These are phyloP conservation scores for Vidua macroura DNA, from an alignment of 2,113 vertebrate genomes.

Conservation along the genomic window DNA sequence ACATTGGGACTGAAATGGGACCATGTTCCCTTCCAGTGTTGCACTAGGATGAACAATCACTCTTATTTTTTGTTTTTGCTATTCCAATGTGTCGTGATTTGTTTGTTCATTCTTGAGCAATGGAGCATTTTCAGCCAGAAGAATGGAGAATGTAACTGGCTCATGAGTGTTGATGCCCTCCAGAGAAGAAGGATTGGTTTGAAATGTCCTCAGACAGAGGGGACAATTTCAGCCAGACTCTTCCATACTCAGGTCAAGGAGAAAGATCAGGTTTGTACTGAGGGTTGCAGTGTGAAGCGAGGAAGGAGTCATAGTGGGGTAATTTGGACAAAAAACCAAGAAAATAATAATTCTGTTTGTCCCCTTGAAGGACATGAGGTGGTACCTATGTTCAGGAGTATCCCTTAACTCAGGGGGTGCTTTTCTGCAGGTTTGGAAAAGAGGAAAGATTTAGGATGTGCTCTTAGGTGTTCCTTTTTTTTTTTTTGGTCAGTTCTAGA, in stretches of 20 bases:
- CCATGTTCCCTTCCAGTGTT: not conserved
- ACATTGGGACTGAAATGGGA: not conserved
- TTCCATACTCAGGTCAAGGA: not conserved
- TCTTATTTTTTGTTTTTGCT: not conserved
- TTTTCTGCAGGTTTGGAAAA: not conserved
- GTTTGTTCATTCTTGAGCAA: not conserved
- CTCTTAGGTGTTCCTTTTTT: not conserved
- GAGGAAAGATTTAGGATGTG: not conserved
- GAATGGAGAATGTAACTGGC: not conserved
- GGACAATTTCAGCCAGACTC: not conserved
- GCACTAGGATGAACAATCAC: not conserved
- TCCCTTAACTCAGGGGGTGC: not conserved
- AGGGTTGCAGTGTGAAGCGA: not conserved
- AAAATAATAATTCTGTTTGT: not conserved
- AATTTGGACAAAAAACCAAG: not conserved
- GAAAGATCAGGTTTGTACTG: not conserved
- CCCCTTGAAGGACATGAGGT: not conserved
- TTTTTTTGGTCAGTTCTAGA: not conserved
- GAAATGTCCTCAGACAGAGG: not conserved
- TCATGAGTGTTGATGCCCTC: not conserved
- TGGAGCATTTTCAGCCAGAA: not conserved
- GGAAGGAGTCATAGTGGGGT: not conserved
- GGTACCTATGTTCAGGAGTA: not conserved
- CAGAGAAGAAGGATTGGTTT: not conserved
- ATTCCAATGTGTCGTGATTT: not conserved